Percentiles rank a stretch among this genome's conserved stretches.
Conservation (phyloP, 2,888 invertebrate genomes). For the Criorhina ranunculi region DNA sequence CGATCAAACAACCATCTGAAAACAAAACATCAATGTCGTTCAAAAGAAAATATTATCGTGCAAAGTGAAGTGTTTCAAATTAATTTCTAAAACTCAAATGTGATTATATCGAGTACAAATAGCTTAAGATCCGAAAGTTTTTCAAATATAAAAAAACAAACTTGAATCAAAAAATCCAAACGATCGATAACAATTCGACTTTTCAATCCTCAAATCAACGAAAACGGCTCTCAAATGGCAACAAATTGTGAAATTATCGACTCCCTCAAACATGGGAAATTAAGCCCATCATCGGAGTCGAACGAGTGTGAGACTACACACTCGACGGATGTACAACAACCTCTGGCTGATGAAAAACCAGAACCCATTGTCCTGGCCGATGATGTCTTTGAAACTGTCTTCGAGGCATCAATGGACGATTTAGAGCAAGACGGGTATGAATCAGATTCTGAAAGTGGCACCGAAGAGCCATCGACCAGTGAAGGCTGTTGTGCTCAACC, state of each 20-base stretch:
- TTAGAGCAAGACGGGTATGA: conserved; percentile 83
- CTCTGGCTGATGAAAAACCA: conserved; percentile 1
- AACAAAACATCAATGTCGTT: conserved; percentile 81
- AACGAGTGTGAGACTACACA: conserved; percentile 63
- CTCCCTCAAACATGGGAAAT: conserved; percentile 46
- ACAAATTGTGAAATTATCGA: conserved; percentile 81
- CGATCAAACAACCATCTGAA: conserved; percentile 6
- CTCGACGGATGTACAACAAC: neutral
- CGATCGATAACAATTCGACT: neutral
- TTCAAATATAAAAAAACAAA: conserved; percentile 15
- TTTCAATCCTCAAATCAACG: neutral
- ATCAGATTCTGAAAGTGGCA: conserved; percentile 81
- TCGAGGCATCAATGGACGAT: conserved; percentile 83
- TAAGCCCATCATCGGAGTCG: conserved; percentile 59
- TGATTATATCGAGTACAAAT: conserved; percentile 64
- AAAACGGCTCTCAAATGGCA: conserved; percentile 80
- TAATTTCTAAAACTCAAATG: conserved; percentile 48
- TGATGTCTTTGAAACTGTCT: conserved; percentile 83
- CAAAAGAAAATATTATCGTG: conserved; percentile 80
- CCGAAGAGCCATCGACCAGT: conserved; percentile 77
- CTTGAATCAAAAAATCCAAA: conserved; percentile 3
- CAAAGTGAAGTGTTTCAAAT: conserved; percentile 58
- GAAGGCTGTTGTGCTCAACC: conserved; percentile 36
- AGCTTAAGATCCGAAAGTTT: conserved; percentile 51
- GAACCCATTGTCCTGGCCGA: conserved; percentile 75